phyloP scores from a whole-genome alignment of 1,140 invertebrate genomes.

The Cryptotermes secundus region DNA sequence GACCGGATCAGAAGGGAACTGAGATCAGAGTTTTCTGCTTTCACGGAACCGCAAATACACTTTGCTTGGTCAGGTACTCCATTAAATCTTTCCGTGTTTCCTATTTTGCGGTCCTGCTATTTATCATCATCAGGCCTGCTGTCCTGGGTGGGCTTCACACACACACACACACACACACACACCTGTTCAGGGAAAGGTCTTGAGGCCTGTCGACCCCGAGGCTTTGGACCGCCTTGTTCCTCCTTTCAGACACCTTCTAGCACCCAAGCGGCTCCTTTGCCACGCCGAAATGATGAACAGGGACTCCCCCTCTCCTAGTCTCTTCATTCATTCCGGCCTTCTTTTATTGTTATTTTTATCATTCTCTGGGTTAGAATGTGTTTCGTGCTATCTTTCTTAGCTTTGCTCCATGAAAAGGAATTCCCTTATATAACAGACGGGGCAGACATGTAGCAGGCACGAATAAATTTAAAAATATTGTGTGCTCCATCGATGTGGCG shows the following conservation, averaged over 20 bases:
- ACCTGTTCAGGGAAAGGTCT: not conserved
- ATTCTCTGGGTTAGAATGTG: not conserved
- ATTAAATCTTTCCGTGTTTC: not conserved
- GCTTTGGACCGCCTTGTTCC: not conserved
- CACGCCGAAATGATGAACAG: not conserved
- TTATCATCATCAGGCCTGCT: constrained; percentile 7
- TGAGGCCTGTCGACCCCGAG: not conserved
- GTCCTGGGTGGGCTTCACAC: not conserved
- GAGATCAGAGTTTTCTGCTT: not conserved
- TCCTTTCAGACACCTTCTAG: constrained; percentile 3
- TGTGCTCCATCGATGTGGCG: no score
- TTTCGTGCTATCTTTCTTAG: not conserved
- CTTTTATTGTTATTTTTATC: not conserved
- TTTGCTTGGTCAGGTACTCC: not conserved
- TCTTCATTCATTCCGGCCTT: not conserved
- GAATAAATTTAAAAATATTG: no score
- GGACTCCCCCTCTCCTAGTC: not conserved
- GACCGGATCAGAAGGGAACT: not conserved
- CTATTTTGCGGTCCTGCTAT: not conserved
- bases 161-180: constrained; percentile 3
- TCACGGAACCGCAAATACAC: not conserved
- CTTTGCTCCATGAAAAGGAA: not conserved
- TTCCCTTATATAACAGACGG: not conserved
- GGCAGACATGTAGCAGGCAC: not conserved
- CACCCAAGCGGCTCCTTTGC: not conserved